These are phyloP conservation scores for Camponotus vicinus DNA, from an alignment of 1,140 invertebrate species.

Conservation along the genomic window DNA sequence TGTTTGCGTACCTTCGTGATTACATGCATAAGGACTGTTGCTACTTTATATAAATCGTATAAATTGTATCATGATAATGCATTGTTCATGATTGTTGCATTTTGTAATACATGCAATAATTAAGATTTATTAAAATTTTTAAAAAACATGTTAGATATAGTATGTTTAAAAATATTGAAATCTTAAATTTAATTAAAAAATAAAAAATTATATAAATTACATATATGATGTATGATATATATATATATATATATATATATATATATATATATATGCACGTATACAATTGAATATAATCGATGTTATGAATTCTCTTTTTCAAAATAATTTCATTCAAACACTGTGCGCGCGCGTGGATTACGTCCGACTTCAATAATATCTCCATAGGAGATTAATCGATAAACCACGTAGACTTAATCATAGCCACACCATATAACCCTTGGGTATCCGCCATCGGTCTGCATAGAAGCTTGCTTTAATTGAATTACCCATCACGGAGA, in stretches of 20 bases:
- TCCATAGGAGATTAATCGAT: conserved; percentile 29
- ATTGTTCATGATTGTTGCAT: no score
- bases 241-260: no score
- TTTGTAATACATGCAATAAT: background rate
- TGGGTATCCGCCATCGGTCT: conserved; percentile 39
- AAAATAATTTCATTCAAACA: background rate
- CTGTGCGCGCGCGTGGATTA: background rate
- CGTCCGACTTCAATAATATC: conserved; percentile 19
- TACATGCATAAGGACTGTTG: background rate
- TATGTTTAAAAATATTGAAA: no score
- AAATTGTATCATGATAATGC: background rate
- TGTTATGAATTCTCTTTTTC: background rate
- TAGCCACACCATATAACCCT: conserved; percentile 48
- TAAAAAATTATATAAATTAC: no score
- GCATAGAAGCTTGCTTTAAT: conserved; percentile 66
- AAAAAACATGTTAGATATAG: background rate
- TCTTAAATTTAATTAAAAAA: no score
- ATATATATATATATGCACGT: no score
- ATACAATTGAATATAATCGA: background rate
- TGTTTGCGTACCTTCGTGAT: background rate
- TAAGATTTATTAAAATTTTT: background rate
- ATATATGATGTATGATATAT: no score
- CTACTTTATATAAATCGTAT: background rate
- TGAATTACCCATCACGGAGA: conserved; percentile 61
- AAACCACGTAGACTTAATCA: conserved; percentile 26